phyloP scores from a whole-genome alignment of 2,888 invertebrate genomes.

The Apocheima hispidaria region DNA sequence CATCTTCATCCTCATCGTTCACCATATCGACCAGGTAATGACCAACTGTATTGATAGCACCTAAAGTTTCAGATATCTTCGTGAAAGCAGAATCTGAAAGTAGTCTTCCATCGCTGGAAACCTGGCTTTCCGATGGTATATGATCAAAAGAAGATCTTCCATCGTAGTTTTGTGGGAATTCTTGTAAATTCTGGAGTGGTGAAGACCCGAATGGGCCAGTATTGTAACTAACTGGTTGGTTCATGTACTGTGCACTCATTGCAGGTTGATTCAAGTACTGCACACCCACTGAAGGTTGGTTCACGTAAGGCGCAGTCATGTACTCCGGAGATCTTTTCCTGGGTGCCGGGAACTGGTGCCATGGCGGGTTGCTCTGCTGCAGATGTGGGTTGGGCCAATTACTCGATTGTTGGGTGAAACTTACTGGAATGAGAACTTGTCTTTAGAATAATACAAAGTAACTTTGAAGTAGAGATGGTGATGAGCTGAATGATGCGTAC shows the following conservation, averaged over 20 bases:
- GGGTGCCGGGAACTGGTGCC: constrained; percentile 76
- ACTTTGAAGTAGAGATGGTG: constrained; percentile 5
- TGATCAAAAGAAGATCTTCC: constrained; percentile 49
- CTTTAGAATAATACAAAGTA: constrained; percentile 18
- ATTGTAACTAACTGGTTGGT: constrained; percentile 50
- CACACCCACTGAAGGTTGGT: constrained; percentile 36
- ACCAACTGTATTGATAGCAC: constrained; percentile 94
- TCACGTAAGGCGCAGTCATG: constrained; percentile 28
- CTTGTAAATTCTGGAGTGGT: constrained; percentile 33
- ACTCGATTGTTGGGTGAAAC: constrained; percentile 64
- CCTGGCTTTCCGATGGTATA: constrained; percentile 45
- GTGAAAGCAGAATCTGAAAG: constrained; percentile 87
- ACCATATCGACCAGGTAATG: constrained; percentile 94
- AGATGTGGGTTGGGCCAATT: constrained; percentile 62
- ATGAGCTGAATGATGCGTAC: constrained; percentile 74
- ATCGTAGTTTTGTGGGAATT: constrained; percentile 35
- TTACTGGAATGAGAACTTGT: constrained; percentile 59
- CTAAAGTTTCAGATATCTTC: constrained; percentile 88
- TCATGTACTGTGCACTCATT: constrained; percentile 30
- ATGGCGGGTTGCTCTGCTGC: constrained; percentile 69
- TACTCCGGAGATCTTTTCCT: constrained; percentile 75
- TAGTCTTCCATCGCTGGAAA: constrained; percentile 79
- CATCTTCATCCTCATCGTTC: constrained; percentile 75
- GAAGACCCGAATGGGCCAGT: constrained; percentile 51
- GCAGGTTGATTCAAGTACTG: constrained; percentile 24